Percentiles rank a stretch among this genome's conserved stretches.
These are phyloP conservation scores for Holothuria leucospilota DNA, from an alignment of 53 echinoderm and acorn worm genomes.

Conservation along the genomic window DNA sequence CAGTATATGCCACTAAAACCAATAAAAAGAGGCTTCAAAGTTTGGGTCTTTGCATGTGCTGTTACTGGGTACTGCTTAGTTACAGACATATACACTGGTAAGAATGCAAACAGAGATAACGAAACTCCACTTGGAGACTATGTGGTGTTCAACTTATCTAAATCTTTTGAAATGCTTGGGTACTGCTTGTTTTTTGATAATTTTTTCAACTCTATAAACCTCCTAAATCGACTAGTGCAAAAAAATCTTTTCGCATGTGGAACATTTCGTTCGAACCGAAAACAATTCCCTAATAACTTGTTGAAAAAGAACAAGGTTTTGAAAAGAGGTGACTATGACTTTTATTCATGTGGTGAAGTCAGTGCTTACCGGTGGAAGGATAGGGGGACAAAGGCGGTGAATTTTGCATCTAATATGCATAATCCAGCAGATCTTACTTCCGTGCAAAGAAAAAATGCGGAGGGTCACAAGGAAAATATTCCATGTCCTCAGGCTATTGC, in stretches of 20 bases:
- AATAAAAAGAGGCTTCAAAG: conserved; percentile 13
- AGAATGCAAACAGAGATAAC: conserved; percentile 2
- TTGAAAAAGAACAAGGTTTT: conserved; percentile 17
- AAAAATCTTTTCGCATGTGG: neutral
- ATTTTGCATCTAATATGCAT: conserved; percentile 33
- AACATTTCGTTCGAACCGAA: conserved; percentile 21
- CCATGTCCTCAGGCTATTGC: conserved; percentile 31
- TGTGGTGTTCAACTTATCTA: conserved; percentile 12
- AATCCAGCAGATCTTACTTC: conserved; percentile 1
- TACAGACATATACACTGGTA: conserved; percentile 2
- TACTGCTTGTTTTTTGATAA: conserved; percentile 26
- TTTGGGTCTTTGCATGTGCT: conserved; percentile 16
- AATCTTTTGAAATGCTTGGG: conserved; percentile 18
- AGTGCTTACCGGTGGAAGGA: conserved; percentile 43
- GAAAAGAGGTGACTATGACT: conserved; percentile 24
- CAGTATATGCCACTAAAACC: neutral
- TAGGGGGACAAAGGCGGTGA: conserved; percentile 9
- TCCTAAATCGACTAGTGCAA: neutral
- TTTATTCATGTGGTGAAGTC: neutral
- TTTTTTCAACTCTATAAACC: neutral
- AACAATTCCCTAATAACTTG: conserved; percentile 16
- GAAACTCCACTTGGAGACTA: conserved; percentile 15
- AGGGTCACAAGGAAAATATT: conserved; percentile 14
- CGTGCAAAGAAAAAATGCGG: conserved; percentile 32
- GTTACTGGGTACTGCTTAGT: conserved; percentile 3